Evolutionary conservation across 1,140 invertebrate species (phyloP), one percentile per base, ranked within the genome.

Genomic region (Probaryconus sp.): DNA sequence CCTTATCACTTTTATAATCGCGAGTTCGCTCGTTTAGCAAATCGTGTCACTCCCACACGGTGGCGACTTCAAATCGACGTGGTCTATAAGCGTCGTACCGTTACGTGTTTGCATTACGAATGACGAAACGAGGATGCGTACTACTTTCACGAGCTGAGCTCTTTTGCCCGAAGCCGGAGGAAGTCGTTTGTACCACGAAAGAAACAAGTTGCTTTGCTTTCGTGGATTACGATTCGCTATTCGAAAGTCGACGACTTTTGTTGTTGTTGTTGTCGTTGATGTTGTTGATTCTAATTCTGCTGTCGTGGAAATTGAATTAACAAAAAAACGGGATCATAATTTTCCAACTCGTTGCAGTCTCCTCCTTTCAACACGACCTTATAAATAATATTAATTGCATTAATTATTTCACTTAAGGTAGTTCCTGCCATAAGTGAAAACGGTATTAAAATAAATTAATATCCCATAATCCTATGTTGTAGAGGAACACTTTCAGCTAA

Each of bases 81-180:
- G 51, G 45, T 75, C 71, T 75, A 75, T 64, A 69, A 65, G 60
- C 64, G 71, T 67, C 72, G 71, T 69, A 76, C 76, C 76, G 76
- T 78, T 78, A 78, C 53, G 65, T 71, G 67, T 71, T 71, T 74
- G 63, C 58, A 73, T 61, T 77, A 70, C 61, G 61, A 76, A 71
- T 69, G 69, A 74, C 45, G 74, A 79, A 79, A 79, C 42, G 74
- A 79, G 74, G 77, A 77, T 77, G 63, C 74, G 77, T 72, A 75
- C 77, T 77, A 79, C 77, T 79, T 79, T 79, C 70, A 72, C 70
- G 65, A 64, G 51, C 42, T 17, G 48, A 55, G 51, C 47, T 55
- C 69, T 74, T 37, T 45, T 61, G 45, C 53, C 55, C 53, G 48
- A 58, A 69, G 53, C 48, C 60, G 45, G 53, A 69, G 40, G 16